A percentile compares a stretch with the other conserved stretches of the same genome.
These are phyloP conservation scores for Deroplatys truncata DNA, from an alignment of 2,888 invertebrate species.

Conservation along the genomic window DNA sequence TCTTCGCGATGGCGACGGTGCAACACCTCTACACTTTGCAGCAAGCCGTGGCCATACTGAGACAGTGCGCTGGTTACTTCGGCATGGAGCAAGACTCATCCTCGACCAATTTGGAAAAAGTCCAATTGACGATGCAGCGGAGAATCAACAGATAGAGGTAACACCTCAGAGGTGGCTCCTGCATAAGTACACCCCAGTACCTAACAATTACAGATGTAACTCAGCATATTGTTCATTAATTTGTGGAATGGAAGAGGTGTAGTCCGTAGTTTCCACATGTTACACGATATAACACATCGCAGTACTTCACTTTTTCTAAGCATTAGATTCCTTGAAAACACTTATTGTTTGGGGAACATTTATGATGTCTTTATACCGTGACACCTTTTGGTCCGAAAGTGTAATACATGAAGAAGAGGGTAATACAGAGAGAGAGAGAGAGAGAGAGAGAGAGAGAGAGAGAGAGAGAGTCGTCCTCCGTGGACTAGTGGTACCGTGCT, in stretches of 20 bases:
- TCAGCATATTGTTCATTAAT: neutral
- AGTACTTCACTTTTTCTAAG: too few relatives aligned
- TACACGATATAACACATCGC: too few relatives aligned
- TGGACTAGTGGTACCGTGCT: too few relatives aligned
- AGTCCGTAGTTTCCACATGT: too few relatives aligned
- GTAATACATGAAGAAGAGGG: too few relatives aligned
- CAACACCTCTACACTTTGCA: constrained; percentile 85
- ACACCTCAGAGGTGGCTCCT: constrained; percentile 16
- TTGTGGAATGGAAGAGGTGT: neutral
- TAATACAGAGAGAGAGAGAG: too few relatives aligned
- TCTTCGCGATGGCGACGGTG: constrained; percentile 81
- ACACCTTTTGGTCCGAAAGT: too few relatives aligned
- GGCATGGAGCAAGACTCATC: constrained; percentile 75
- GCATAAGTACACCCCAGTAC: neutral
- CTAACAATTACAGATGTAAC: neutral
- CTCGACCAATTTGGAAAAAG: constrained; percentile 85
- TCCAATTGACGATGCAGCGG: constrained; percentile 87
- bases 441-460: too few relatives aligned
- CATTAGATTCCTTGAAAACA: too few relatives aligned
- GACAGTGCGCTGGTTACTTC: constrained; percentile 75
- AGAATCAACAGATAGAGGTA: constrained; percentile 86
- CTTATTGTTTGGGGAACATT: too few relatives aligned
- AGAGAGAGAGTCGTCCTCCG: too few relatives aligned
- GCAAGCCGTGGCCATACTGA: constrained; percentile 78
- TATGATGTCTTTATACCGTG: too few relatives aligned